A percentile compares a stretch with the other conserved stretches of the same genome.
Conservation (phyloP, 2,113 vertebrate species). For the Casuarius casuarius region DNA sequence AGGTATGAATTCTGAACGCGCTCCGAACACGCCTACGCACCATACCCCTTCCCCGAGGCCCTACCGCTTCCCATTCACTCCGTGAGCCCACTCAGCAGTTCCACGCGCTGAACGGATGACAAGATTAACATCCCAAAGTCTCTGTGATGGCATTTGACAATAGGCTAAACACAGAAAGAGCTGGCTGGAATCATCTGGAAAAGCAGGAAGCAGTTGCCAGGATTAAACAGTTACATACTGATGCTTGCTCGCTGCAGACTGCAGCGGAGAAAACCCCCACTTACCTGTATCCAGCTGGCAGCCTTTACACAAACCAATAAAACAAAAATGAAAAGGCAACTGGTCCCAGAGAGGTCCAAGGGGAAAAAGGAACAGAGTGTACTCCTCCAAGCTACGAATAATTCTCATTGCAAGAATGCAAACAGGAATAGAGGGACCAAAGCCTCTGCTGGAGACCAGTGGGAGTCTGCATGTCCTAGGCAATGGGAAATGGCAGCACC, state of each 20-base stretch:
- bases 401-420: neutral
- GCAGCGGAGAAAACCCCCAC: neutral
- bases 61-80: slow-evolving; percentile 24
- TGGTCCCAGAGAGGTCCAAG: neutral
- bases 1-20: neutral
- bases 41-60: neutral
- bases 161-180: slow-evolving; percentile 12
- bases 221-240: neutral
- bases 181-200: slow-evolving; percentile 66
- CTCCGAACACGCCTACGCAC: neutral
- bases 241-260: neutral
- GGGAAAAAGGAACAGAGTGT: neutral
- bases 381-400: neutral
- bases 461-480: accelerated
- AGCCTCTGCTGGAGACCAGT: accelerated
- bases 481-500: accelerated
- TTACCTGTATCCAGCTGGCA: slow-evolving; percentile 29
- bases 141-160: neutral
- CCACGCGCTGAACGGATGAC: neutral
- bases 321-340: neutral
- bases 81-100: slow-evolving; percentile 39
- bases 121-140: slow-evolving; percentile 16
- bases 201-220: slow-evolving; percentile 47
- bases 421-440: neutral
- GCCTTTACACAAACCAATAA: neutral